Conservation (phyloP, 2,113 vertebrate genomes). For the Heliornis fulica region DNA sequence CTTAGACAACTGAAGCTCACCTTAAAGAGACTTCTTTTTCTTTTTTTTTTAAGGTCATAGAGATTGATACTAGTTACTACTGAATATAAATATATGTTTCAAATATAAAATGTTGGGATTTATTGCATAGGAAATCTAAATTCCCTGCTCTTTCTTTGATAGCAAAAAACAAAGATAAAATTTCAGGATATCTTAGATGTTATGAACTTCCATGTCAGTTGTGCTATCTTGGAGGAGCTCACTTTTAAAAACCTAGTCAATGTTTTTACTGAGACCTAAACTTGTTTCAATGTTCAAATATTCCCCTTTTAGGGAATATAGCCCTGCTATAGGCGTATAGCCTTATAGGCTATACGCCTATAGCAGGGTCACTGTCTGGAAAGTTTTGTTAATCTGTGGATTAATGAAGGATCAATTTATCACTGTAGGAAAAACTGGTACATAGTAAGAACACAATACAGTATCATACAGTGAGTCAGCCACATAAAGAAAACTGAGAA, state of each 20-base stretch:
- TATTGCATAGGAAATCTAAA: not conserved
- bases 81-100: not conserved
- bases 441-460: not conserved
- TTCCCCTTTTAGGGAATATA: not conserved
- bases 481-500: not conserved
- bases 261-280: not conserved
- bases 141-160: not conserved
- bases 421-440: not conserved
- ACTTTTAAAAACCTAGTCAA: not conserved
- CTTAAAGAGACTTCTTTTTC: fast-evolving
- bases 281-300: not conserved
- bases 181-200: not conserved
- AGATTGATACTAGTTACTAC: not conserved
- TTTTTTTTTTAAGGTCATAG: not conserved
- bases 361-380: not conserved
- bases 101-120: not conserved
- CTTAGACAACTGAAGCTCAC: not conserved
- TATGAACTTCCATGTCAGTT: not conserved
- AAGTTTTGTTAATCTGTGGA: not conserved
- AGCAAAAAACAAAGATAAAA: not conserved
- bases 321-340: too few relatives aligned
- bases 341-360: too few relatives aligned
- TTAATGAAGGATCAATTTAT: not conserved
- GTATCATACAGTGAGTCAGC: not conserved
- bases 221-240: not conserved